These are phyloP conservation scores for Hydractinia symbiolongicarpus DNA, from an alignment of 30 jellyfish, hydroid and myxozoan species.

Conservation along the genomic window DNA sequence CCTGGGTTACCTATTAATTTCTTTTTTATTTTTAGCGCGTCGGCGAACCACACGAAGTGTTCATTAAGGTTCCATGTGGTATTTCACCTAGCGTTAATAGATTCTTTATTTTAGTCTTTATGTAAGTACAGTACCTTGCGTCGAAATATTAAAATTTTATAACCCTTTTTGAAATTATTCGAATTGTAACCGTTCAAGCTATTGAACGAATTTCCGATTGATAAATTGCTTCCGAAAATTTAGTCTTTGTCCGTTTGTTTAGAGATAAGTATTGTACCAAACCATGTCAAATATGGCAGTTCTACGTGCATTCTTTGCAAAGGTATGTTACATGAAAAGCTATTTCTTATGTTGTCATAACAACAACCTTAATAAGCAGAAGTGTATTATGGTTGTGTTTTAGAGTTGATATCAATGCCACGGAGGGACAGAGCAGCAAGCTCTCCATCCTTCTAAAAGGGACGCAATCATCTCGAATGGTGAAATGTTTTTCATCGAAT, in stretches of 20 bases:
- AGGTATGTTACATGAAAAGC: slow-evolving; percentile 35
- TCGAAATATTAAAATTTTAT: too few relatives aligned
- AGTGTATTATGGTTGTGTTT: not conserved
- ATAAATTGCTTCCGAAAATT: not conserved
- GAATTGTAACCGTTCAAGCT: too few relatives aligned
- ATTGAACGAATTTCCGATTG: not conserved
- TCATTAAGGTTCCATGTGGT: slow-evolving; percentile 89
- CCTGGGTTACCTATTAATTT: not conserved
- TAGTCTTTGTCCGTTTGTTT: not conserved
- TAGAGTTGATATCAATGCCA: slow-evolving; percentile 79
- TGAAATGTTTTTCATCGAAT: slow-evolving; percentile 68
- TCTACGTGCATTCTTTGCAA: slow-evolving; percentile 79
- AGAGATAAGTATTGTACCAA: slow-evolving; percentile 77
- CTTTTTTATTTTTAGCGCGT: slow-evolving; percentile 31
- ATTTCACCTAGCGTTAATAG: slow-evolving; percentile 82
- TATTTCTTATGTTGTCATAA: not conserved
- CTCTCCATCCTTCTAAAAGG: slow-evolving; percentile 75
- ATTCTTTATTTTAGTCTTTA: slow-evolving; percentile 60
- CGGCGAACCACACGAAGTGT: slow-evolving; percentile 88
- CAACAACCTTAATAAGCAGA: not conserved
- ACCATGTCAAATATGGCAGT: slow-evolving; percentile 98
- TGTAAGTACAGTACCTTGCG: slow-evolving; percentile 35
- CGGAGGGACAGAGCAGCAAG: slow-evolving; percentile 68
- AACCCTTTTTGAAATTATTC: too few relatives aligned
- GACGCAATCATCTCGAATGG: slow-evolving; percentile 86